Evolutionary conservation across 2,113 vertebrate species (phyloP).

Genomic region (Camelus dromedarius): DNA sequence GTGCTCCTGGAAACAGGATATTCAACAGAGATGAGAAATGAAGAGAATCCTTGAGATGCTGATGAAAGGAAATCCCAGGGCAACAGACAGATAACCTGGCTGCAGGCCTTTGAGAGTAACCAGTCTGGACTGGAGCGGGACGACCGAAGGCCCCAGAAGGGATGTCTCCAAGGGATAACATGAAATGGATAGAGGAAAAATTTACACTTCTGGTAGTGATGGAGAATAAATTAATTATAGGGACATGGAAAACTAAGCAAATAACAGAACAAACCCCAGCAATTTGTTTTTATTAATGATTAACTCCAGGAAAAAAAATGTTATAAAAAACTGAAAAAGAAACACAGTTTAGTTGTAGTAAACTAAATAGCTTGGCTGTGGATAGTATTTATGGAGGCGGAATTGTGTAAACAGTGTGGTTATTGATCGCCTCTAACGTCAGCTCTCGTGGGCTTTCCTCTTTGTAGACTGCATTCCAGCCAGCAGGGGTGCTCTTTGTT

Average conservation of each 20-base stretch:
- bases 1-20: neutral
- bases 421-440: neutral
- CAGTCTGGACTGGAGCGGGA: neutral
- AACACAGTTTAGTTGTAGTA: neutral
- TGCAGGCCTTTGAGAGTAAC: neutral
- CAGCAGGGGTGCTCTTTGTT: neutral
- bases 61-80: neutral
- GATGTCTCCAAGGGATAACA: neutral
- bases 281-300: neutral
- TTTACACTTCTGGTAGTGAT: neutral
- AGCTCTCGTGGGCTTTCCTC: accelerated
- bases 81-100: neutral
- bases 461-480: neutral
- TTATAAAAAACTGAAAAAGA: neutral
- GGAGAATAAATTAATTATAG: neutral
- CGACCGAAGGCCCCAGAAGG: neutral
- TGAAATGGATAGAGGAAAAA: neutral
- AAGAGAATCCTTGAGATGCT: neutral
- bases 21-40: neutral
- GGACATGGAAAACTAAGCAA: neutral
- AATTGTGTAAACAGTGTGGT: neutral
- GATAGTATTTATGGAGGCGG: neutral
- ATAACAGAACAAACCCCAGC: neutral
- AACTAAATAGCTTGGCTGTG: neutral
- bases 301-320: neutral